These are phyloP conservation scores for Gasteruption jaculator DNA, from an alignment of 2,888 invertebrate species.

Conservation along the genomic window DNA sequence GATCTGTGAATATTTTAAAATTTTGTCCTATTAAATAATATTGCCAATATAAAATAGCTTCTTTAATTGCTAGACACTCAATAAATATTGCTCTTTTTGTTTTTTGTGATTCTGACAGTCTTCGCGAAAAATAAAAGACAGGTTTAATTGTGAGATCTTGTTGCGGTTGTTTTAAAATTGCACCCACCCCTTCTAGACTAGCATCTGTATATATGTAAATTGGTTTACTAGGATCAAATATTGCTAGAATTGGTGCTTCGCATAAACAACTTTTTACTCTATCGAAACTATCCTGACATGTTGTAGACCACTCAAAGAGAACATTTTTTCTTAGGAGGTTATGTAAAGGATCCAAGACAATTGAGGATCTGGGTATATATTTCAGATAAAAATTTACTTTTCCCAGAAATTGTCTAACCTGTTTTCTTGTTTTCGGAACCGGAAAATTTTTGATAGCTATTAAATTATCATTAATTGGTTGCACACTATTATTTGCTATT, in stretches of 20 bases:
- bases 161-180: no score
- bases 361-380: constrained; percentile 1
- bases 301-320: constrained; percentile 1
- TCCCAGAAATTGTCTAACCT: constrained; percentile 19
- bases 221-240: no score
- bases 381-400: constrained; percentile 13
- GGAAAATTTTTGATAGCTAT: constrained; percentile 19
- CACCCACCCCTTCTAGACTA: no score
- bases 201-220: no score
- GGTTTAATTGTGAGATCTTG: no score
- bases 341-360: constrained; percentile 8
- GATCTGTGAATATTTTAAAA: constrained; percentile 20
- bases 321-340: constrained; percentile 7
- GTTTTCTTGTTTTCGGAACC: constrained; percentile 14
- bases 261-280: no score
- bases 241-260: no score
- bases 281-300: neutral
- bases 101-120: constrained; percentile 17
- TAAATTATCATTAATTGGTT: constrained; percentile 23
- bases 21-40: constrained; percentile 23
- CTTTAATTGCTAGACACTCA: constrained; percentile 25
- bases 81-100: constrained; percentile 23
- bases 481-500: constrained; percentile 18
- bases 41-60: constrained; percentile 25
- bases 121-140: constrained; percentile 23